These are phyloP conservation scores for Empis livida DNA, from an alignment of 2,888 invertebrate species.

Conservation along the genomic window DNA sequence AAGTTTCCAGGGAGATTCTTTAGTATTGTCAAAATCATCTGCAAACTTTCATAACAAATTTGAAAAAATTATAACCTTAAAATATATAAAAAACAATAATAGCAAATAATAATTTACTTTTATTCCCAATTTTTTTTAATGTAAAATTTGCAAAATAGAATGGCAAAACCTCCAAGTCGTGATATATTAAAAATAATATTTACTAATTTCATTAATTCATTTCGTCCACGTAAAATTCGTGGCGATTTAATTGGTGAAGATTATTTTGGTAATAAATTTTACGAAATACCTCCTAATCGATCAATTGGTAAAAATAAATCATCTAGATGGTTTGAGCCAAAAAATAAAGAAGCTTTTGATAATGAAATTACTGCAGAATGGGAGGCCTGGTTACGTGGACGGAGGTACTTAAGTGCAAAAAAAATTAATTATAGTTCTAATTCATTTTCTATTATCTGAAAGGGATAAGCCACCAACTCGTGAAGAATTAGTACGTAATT, in stretches of 20 bases:
- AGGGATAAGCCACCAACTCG: slow-evolving; percentile 53
- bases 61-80: too few species aligned
- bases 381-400: slow-evolving; percentile 72
- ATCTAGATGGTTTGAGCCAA: slow-evolving; percentile 61
- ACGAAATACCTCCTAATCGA: slow-evolving; percentile 58
- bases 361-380: slow-evolving; percentile 74
- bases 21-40: too few species aligned
- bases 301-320: slow-evolving; percentile 49
- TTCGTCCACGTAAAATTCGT: slow-evolving; percentile 38
- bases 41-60: too few species aligned
- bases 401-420: slow-evolving; percentile 37
- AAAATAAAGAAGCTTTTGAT: slow-evolving; percentile 44
- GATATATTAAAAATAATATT: slow-evolving; percentile 30
- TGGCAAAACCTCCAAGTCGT: slow-evolving; percentile 25
- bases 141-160: neutral
- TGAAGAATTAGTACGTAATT: slow-evolving; percentile 58
- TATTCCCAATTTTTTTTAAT: too few species aligned
- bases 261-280: slow-evolving; percentile 71
- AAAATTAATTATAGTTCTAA: neutral
- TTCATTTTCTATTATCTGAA: neutral
- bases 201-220: slow-evolving; percentile 30
- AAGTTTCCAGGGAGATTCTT: too few species aligned
- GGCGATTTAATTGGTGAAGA: slow-evolving; percentile 56
- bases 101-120: too few species aligned
- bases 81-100: too few species aligned